Base-by-base conservation (phyloP, 2,888 invertebrate species). In the Busseola fusca region DNA sequence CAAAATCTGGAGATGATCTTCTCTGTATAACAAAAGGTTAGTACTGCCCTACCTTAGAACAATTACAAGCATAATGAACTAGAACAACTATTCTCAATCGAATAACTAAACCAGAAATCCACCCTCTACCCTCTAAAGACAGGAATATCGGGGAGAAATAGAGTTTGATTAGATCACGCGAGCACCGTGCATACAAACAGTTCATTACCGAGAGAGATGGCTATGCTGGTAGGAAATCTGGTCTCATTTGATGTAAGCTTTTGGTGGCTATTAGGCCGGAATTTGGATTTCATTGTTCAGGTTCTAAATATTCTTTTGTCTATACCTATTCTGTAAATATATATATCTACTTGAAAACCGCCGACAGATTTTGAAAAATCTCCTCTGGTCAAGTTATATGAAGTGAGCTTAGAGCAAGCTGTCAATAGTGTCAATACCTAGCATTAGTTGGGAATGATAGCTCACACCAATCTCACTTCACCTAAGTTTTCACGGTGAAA, bases 111-210 rank as follows among this genome's bases (percentile, higher is more conserved):
- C 50, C 27, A 25, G 16, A 25, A 1, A 56, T 62, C 16, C 58
- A 30, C 12, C 30, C 30, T 57, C 18, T 10, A 40, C 21, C 48
- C 5, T 48, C 16, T 40, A 62, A 68, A 65, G n/a, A 42, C 21
- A 21, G 42, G 59, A 54, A 60, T 69, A 52, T 69, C 56, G 56
- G 27, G 21, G 34, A 69, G 56, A 80, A 37, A 66, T 80, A 42
- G 16, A 57, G 56, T 58, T n/a, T 52, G 80, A 80, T 75, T 80
- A 64, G 40, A 75, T 64, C 54, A 25, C 21, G n/a, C 30, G 45
- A 25, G 45, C 50, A 14, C 40, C 40, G n/a, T 27, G 79, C 80
- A 80, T 78, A 80, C 66, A 80, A 69, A 78, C 65, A 34, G 45
- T 64, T 75, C 58, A 78, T 75, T 75, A 78, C 16, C 42, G 30